phyloP scores from a whole-genome alignment of 2,888 invertebrate genomes.

The Drosophila formosana region DNA sequence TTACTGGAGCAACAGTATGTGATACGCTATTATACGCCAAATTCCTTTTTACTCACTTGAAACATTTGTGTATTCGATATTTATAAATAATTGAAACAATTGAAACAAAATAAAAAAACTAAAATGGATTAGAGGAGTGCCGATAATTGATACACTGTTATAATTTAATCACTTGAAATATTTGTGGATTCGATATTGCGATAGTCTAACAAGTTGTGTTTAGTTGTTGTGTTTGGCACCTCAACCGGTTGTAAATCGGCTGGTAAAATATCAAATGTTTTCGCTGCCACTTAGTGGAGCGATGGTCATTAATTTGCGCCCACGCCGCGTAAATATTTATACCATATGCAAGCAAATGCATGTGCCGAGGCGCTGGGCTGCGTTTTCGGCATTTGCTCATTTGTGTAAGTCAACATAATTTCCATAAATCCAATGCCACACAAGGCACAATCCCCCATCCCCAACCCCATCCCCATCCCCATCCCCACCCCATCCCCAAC shows the following conservation, averaged over 20 bases:
- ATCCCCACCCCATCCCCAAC: no score
- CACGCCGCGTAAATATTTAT: conserved; percentile 76
- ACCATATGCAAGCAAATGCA: conserved; percentile 64
- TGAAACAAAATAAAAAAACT: background rate
- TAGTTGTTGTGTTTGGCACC: background rate
- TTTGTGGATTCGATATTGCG: background rate
- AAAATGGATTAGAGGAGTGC: background rate
- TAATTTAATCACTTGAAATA: no score
- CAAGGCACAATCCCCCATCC: background rate
- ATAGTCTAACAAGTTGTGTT: background rate
- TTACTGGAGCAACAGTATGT: no score
- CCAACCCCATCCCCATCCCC: background rate
- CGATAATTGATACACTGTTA: no score
- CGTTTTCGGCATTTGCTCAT: conserved; percentile 70
- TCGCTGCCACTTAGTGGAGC: background rate
- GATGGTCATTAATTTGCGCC: conserved; percentile 64
- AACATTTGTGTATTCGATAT: no score
- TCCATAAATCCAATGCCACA: conserved; percentile 64
- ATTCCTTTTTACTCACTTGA: no score
- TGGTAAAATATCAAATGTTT: background rate
- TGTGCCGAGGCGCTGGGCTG: conserved; percentile 53
- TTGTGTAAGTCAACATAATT: conserved; percentile 77
- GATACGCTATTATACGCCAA: no score
- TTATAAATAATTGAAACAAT: background rate
- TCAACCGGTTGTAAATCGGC: background rate